These are phyloP conservation scores for Hycleus cichorii DNA, from an alignment of 1,140 invertebrate genomes.

Conservation along the genomic window DNA sequence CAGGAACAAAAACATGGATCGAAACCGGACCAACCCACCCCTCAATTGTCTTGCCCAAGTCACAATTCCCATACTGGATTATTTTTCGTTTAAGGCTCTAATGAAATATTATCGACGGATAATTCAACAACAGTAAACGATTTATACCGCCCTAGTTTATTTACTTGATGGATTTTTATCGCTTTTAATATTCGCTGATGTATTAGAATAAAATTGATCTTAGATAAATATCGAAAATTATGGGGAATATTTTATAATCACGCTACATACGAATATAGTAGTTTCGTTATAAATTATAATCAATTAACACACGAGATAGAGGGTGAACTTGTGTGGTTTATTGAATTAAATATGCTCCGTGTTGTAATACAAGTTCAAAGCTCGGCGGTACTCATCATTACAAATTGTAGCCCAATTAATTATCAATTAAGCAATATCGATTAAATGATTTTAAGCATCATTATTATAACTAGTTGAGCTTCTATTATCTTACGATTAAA, in stretches of 20 bases:
- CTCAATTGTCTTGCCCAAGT: slow-evolving; percentile 22
- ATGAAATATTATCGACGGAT: slow-evolving; percentile 21
- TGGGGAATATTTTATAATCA: not conserved
- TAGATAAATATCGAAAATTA: slow-evolving; percentile 1
- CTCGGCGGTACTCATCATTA: not conserved
- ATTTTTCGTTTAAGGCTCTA: slow-evolving; percentile 25
- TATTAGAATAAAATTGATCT: not conserved
- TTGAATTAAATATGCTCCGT: not conserved
- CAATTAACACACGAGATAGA: not conserved
- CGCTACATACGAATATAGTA: too few species aligned
- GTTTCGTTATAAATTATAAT: not conserved
- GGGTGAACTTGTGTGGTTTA: not conserved
- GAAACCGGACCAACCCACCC: slow-evolving; percentile 8
- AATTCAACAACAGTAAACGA: slow-evolving; percentile 13
- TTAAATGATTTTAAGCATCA: too few species aligned
- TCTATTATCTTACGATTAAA: too few species aligned
- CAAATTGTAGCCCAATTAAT: slow-evolving; percentile 2
- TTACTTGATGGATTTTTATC: slow-evolving; percentile 1
- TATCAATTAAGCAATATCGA: not conserved
- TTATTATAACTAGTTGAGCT: too few species aligned
- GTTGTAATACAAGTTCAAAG: slow-evolving; percentile 2
- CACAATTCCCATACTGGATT: slow-evolving; percentile 27
- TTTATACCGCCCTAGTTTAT: slow-evolving; percentile 4
- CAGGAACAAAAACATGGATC: slow-evolving; percentile 18
- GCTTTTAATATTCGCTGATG: not conserved